A percentile compares a stretch with the other conserved stretches of the same genome.
phyloP scores from a whole-genome alignment of 2,113 vertebrate species.

The Poeciliopsis turrubarensis region DNA sequence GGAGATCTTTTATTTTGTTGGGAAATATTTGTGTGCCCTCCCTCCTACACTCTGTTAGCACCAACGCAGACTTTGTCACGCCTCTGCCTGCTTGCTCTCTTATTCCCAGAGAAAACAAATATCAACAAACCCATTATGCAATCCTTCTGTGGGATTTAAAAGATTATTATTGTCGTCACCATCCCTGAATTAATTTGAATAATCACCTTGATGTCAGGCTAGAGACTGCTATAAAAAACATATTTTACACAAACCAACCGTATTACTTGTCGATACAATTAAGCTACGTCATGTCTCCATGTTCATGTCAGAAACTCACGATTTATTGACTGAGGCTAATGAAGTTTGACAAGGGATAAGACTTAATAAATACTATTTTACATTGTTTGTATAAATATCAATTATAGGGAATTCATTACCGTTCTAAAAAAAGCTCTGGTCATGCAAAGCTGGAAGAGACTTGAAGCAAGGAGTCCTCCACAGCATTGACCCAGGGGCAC shows the following conservation, averaged over 20 bases:
- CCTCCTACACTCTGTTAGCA: constrained; percentile 58
- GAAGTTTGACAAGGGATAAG: constrained; percentile 3
- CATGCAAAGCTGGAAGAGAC: too few relatives aligned
- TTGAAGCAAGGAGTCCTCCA: too few relatives aligned
- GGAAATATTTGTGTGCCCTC: constrained; percentile 29
- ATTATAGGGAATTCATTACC: too few relatives aligned
- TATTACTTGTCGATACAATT: neutral
- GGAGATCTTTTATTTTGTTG: neutral
- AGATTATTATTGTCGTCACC: neutral
- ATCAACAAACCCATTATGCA: constrained; percentile 56
- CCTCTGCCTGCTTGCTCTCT: constrained; percentile 46
- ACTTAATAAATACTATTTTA: constrained; percentile 7
- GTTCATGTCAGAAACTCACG: neutral
- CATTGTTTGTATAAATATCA: too few relatives aligned
- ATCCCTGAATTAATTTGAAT: neutral
- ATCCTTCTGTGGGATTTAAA: constrained; percentile 26
- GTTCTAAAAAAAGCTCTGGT: too few relatives aligned
- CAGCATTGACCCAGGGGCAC: too few relatives aligned
- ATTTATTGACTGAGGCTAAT: neutral
- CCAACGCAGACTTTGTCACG: constrained; percentile 23
- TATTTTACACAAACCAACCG: neutral
- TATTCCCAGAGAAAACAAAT: constrained; percentile 41
- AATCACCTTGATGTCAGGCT: neutral
- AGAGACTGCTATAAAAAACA: neutral
- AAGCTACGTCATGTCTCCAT: neutral